phyloP scores from a whole-genome alignment of 2,113 vertebrate genomes.

The Mixornis gularis region DNA sequence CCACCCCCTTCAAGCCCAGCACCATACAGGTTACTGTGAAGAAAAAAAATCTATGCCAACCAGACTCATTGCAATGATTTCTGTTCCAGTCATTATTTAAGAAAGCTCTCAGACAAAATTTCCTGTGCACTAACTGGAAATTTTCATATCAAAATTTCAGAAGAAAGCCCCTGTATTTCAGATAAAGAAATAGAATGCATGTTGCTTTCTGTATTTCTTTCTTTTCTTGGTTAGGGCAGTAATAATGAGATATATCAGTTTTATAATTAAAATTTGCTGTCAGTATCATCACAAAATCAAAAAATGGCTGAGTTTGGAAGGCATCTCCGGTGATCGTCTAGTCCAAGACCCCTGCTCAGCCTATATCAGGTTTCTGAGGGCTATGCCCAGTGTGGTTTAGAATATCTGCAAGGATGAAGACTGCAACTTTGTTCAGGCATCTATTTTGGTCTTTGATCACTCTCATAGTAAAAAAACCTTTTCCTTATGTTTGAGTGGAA shows the following conservation, averaged over 20 bases:
- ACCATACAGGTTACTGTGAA: background rate
- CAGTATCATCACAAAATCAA: background rate
- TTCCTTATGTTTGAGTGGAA: background rate
- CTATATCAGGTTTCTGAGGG: background rate
- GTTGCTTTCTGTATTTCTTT: background rate
- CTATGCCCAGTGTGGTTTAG: background rate
- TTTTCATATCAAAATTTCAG: background rate
- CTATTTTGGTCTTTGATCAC: background rate
- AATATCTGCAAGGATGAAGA: background rate
- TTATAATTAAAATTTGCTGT: background rate
- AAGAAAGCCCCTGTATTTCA: background rate
- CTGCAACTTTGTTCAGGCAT: background rate
- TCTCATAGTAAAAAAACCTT: background rate
- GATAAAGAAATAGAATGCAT: background rate
- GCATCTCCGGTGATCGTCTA: rapidly evolving
- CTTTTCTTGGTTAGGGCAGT: background rate
- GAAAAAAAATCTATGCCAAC: background rate
- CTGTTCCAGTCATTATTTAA: background rate
- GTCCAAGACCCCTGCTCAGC: background rate
- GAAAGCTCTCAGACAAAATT: background rate
- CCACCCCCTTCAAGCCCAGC: background rate
- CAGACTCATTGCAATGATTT: background rate
- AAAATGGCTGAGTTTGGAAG: background rate
- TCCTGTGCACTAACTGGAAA: background rate
- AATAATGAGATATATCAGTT: background rate